These are phyloP conservation scores for Dichetophora obliterata DNA, from an alignment of 2,888 invertebrate species.

Conservation along the genomic window DNA sequence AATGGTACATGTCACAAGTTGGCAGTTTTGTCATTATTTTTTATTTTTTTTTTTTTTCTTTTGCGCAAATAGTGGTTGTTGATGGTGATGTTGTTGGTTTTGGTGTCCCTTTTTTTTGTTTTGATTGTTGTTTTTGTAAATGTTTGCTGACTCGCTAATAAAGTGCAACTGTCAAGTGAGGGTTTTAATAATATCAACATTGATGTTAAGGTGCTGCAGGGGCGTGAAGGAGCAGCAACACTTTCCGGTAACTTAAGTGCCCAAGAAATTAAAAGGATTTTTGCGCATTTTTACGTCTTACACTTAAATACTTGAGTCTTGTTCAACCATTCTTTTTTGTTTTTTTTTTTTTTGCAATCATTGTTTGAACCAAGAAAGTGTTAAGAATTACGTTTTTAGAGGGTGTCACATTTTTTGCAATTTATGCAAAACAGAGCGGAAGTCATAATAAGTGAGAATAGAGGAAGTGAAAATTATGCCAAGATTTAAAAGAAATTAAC, in stretches of 20 bases:
- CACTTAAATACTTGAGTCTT: not conserved
- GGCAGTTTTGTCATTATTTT: not conserved
- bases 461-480: conserved; percentile 10
- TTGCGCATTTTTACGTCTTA: conserved; percentile 11
- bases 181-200: conserved; percentile 14
- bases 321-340: not conserved
- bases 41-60: not conserved
- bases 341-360: not conserved
- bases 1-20: not conserved
- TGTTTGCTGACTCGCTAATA: not conserved
- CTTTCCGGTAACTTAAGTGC: conserved; percentile 2
- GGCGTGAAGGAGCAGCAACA: not conserved
- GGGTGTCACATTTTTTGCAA: not conserved
- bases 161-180: conserved; percentile 13
- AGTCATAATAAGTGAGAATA: not conserved
- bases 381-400: not conserved
- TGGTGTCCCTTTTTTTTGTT: conserved; percentile 13
- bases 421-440: not conserved
- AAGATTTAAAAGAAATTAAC: too few relatives aligned
- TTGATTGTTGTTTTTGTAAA: conserved; percentile 7
- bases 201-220: not conserved
- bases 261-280: conserved; percentile 25
- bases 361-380: not conserved
- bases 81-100: conserved; percentile 11
- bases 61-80: not conserved